phyloP scores from a whole-genome alignment of 2,797 vertebrate genomes.

The Arremon brunneinucha region DNA sequence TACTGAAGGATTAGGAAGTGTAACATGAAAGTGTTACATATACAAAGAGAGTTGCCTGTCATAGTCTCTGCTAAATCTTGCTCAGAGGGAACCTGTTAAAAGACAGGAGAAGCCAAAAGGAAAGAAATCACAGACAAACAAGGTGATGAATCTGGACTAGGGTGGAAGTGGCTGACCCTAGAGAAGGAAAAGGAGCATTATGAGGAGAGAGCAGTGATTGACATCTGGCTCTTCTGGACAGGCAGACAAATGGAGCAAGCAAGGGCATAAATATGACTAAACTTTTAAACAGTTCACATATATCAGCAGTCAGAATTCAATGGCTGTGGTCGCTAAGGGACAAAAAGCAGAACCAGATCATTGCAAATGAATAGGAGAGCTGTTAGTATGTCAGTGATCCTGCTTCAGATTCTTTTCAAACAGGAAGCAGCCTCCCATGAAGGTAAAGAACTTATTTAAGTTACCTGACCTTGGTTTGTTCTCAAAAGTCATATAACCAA shows the following conservation, averaged over 20 bases:
- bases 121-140: neutral
- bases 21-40: neutral
- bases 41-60: neutral
- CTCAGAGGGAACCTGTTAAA: neutral
- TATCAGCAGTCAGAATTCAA: neutral
- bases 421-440: neutral
- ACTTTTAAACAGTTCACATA: neutral
- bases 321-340: neutral
- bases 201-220: neutral
- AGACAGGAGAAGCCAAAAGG: neutral
- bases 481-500: neutral
- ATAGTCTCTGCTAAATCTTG: neutral
- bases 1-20: conserved; percentile 31
- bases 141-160: neutral
- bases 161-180: neutral
- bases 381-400: neutral
- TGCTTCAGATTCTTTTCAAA: neutral
- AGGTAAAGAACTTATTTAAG: neutral
- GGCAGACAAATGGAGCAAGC: neutral
- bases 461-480: neutral
- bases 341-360: neutral
- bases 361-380: neutral
- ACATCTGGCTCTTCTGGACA: neutral
- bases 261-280: neutral
- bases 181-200: neutral